Evolutionary conservation across 2,888 invertebrate species (phyloP).

Genomic region (Pseudanteris insignis): DNA sequence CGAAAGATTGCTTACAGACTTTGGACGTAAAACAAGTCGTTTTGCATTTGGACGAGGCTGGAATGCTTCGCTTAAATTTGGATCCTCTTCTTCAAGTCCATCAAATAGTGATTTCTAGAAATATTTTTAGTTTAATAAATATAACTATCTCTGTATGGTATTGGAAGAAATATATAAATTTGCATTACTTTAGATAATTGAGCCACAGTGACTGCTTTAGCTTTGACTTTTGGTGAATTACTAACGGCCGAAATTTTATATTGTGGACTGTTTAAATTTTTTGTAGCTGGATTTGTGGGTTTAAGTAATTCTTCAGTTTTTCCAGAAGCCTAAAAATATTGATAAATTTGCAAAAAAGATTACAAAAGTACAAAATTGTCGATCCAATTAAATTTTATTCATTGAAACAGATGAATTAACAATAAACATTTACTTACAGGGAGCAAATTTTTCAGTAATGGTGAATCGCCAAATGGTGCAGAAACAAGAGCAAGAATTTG

Average conservation of each 20-base stretch:
- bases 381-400: no score
- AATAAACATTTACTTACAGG: no score
- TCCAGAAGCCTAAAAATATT: slow-evolving; percentile 66
- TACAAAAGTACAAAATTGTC: neutral
- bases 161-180: no score
- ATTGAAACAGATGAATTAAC: no score
- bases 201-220: slow-evolving; percentile 63
- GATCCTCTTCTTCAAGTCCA: slow-evolving; percentile 84
- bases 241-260: slow-evolving; percentile 72
- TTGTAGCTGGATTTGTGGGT: slow-evolving; percentile 77
- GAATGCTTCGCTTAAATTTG: slow-evolving; percentile 71
- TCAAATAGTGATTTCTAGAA: slow-evolving; percentile 82
- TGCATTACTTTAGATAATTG: slow-evolving; percentile 62
- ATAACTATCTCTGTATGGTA: no score
- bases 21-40: slow-evolving; percentile 77
- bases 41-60: slow-evolving; percentile 74
- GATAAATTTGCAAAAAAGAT: neutral
- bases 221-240: slow-evolving; percentile 71
- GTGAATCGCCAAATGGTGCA: slow-evolving; percentile 88
- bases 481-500: slow-evolving; percentile 80
- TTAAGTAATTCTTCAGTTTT: slow-evolving; percentile 76
- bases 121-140: neutral
- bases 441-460: slow-evolving; percentile 80
- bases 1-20: slow-evolving; percentile 47
- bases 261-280: slow-evolving; percentile 71